Evolutionary conservation across 2,797 vertebrate genomes (phyloP).

Genomic region (Rhinogobio ventralis): DNA sequence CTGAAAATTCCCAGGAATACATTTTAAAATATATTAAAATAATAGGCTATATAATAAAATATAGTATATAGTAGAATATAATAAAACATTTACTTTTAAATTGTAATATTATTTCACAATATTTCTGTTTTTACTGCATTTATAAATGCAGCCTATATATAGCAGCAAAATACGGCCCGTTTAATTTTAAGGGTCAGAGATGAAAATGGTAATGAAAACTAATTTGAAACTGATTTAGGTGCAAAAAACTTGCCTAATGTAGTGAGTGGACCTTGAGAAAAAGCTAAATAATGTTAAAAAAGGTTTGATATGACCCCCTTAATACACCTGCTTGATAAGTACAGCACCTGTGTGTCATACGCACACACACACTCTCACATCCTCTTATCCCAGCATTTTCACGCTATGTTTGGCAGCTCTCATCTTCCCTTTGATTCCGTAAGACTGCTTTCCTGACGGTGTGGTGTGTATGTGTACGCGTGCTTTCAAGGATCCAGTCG

Average conservation of each 20-base stretch:
- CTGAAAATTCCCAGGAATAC: neutral
- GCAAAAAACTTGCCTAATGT: neutral
- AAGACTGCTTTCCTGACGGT: conserved; percentile 77
- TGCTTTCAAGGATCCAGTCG: conserved; percentile 79
- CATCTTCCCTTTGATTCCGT: conserved; percentile 79
- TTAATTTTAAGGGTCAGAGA: neutral
- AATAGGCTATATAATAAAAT: no score
- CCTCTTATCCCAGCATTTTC: conserved; percentile 64
- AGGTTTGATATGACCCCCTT: conserved; percentile 42
- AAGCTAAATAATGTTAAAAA: neutral
- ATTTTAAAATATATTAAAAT: neutral
- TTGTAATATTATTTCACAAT: neutral
- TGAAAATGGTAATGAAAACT: neutral
- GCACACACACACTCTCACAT: conserved; percentile 58
- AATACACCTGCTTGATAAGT: conserved; percentile 47
- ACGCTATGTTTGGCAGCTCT: conserved; percentile 77
- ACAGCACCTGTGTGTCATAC: conserved; percentile 43
- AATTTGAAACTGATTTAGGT: neutral
- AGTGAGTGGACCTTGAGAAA: neutral
- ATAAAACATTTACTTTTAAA: neutral
- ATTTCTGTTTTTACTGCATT: neutral
- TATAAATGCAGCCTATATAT: neutral
- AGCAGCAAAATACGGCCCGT: neutral
- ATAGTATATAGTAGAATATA: no score
- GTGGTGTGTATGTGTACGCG: conserved; percentile 71